These are phyloP conservation scores for Drosophila ercepeae DNA, from an alignment of 1,140 invertebrate genomes.

Conservation along the genomic window DNA sequence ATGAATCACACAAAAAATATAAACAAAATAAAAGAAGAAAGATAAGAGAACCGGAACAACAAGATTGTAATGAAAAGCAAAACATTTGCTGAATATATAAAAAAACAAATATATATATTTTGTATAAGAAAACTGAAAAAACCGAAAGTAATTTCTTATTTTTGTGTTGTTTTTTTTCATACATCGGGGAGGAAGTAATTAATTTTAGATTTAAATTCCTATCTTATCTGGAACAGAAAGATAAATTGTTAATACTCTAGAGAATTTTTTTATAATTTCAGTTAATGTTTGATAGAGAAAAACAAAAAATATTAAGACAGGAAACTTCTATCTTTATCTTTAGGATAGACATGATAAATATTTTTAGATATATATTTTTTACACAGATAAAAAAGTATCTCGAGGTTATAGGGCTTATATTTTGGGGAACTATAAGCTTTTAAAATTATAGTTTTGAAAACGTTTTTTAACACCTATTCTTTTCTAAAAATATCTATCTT, in stretches of 20 bases:
- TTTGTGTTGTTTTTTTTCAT: background rate
- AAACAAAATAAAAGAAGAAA: slow-evolving; percentile 14
- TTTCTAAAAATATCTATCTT: no score
- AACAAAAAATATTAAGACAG: background rate
- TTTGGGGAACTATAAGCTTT: no score
- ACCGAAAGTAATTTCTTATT: background rate
- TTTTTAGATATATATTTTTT: no score
- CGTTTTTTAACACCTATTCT: no score
- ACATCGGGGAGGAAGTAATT: background rate
- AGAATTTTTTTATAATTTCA: background rate
- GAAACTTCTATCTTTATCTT: no score
- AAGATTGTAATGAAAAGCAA: slow-evolving; percentile 31
- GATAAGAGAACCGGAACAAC: slow-evolving; percentile 25
- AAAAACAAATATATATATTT: slow-evolving; percentile 38
- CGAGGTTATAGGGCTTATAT: no score
- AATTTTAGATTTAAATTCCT: background rate
- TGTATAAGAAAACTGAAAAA: slow-evolving; percentile 26
- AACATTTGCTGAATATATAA: slow-evolving; percentile 56
- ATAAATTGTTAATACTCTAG: background rate
- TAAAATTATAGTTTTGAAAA: no score
- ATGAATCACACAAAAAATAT: background rate
- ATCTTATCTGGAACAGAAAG: background rate
- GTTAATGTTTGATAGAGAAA: background rate
- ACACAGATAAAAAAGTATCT: no score
- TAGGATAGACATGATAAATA: no score